Evolutionary conservation across 1,140 invertebrate species (phyloP), one percentile per base, ranked within the genome.

Genomic region (Drosophila prosaltans): DNA sequence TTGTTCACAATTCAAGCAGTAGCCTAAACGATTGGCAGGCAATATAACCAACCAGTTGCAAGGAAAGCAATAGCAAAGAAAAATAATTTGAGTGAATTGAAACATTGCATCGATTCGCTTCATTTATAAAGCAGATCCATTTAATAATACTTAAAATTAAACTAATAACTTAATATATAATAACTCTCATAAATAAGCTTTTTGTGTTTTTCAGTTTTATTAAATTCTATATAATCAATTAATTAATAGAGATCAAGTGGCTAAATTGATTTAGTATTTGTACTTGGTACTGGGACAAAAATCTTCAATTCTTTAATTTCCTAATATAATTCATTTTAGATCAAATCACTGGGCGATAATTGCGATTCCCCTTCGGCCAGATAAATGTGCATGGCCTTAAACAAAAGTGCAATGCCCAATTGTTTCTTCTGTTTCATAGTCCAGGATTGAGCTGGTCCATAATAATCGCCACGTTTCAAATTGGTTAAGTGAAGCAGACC

Each of bases 361-460:
- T 97, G 97, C 36, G 95, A 94, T 91, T 97, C 97, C 2, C 98
- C 98, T 92, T 99, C 98, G 28, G 95, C 94, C 63, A 98, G 92
- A 85, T 98, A 96, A 72, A 98, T 97, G 68, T 95, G 92, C 93
- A 98, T 95, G 1, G 97, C 96, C 92, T 96, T 97, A 77, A 96
- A 95, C 1, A 99, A 93, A n/a, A 98, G 93, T 84, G 95, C 96
- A 39, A 95, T 94, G 3, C 98, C 98, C 9, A 98, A 92, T 80
- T 95, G 94, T 58, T 94, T 93, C 70, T 95, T 95, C 66, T 97
- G 94, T 58, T 95, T 94, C 39, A 93, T 86, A 2, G 93, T 93
- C 97, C 97, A 98, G 0, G 95, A 95, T n/a, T 94, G 93, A 0
- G 95, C 93, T 0, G 94, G 92, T 0, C 97, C 97, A 89, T 98